phyloP scores from a whole-genome alignment of 2,888 invertebrate genomes.

The Liopterus haemorrhoidalis region DNA sequence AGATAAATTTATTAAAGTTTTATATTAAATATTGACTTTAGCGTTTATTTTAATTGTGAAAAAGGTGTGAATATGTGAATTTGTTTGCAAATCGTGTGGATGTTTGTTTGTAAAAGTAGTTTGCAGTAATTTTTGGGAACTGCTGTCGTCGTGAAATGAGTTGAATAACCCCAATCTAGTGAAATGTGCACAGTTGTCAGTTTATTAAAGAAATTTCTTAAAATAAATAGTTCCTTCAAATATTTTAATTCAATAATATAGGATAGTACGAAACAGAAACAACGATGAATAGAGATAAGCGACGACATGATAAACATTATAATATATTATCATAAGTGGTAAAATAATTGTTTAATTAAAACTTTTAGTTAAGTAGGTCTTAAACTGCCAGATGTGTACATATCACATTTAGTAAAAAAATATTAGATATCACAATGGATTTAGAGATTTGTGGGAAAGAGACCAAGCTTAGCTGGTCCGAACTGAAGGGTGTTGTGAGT shows the following conservation, averaged over 20 bases:
- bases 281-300: too few relatives aligned
- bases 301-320: too few relatives aligned
- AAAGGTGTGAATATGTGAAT: too few relatives aligned
- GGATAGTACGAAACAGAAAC: too few relatives aligned
- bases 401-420: constrained; percentile 15
- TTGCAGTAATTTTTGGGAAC: constrained; percentile 8
- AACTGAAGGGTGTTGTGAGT: constrained; percentile 71
- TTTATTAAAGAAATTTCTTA: constrained; percentile 15
- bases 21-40: too few relatives aligned
- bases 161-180: constrained; percentile 23
- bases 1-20: too few relatives aligned
- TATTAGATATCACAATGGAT: constrained; percentile 17
- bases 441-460: constrained; percentile 17
- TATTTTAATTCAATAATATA: too few relatives aligned
- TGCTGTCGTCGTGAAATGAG: constrained; percentile 18
- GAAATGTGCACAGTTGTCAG: constrained; percentile 23
- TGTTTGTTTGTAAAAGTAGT: too few relatives aligned
- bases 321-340: constrained; percentile 7
- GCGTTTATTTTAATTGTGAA: too few relatives aligned
- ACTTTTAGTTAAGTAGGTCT: constrained; percentile 18
- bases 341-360: constrained; percentile 17
- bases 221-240: constrained; percentile 18
- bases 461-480: constrained; percentile 62
- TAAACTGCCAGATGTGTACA: constrained; percentile 21
- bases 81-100: too few relatives aligned